These are phyloP conservation scores for Strongylocentrotus purpuratus DNA, from an alignment of 35 echinoderm and acorn worm genomes.

Conservation along the genomic window DNA sequence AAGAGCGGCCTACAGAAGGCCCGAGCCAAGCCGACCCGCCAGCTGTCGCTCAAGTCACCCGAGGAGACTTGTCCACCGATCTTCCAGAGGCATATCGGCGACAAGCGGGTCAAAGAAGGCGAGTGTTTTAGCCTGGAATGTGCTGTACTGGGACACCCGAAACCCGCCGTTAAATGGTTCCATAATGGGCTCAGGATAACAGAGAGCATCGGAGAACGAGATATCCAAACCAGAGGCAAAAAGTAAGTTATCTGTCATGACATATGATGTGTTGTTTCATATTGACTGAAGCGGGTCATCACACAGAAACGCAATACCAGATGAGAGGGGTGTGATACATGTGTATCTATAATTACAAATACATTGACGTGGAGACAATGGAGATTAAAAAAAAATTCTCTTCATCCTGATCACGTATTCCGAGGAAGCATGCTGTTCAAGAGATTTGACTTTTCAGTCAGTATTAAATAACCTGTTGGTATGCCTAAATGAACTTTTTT, in stretches of 20 bases:
- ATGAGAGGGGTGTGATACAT: too few relatives aligned
- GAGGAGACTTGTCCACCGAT: constrained; percentile 26
- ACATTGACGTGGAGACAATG: too few relatives aligned
- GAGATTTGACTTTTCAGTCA: too few relatives aligned
- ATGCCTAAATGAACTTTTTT: too few relatives aligned
- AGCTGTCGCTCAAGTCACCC: constrained; percentile 10
- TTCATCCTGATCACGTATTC: too few relatives aligned
- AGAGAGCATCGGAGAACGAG: background rate
- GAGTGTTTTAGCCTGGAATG: constrained; percentile 44
- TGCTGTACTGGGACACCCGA: constrained; percentile 23
- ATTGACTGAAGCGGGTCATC: background rate
- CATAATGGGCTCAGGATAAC: constrained; percentile 29
- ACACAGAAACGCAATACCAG: too few relatives aligned
- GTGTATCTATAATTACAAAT: too few relatives aligned
- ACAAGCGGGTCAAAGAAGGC: constrained; percentile 21
- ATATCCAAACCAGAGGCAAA: constrained; percentile 18
- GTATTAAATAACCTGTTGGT: too few relatives aligned
- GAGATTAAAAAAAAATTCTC: too few relatives aligned
- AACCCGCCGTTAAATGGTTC: constrained; percentile 37
- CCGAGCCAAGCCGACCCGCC: background rate
- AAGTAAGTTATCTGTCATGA: constrained; percentile 38
- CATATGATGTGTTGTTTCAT: background rate
- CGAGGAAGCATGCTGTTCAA: too few relatives aligned
- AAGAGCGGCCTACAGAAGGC: background rate
- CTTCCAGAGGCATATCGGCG: constrained; percentile 26